phyloP scores from a whole-genome alignment of 2,797 vertebrate genomes.

The Epinephelus awoara region DNA sequence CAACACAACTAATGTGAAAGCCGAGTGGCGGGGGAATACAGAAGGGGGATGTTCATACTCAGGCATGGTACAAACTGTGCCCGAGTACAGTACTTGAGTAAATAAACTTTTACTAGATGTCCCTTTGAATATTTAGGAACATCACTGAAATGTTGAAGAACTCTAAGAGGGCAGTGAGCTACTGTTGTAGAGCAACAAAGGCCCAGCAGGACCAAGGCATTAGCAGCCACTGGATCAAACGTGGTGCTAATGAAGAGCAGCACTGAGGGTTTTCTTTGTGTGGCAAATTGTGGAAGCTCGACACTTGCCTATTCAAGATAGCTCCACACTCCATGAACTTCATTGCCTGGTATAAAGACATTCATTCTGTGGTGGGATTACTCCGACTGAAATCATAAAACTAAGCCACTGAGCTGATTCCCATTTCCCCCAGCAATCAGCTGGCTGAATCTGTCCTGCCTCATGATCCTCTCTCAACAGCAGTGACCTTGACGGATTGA shows the following conservation, averaged over 20 bases:
- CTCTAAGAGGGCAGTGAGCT: not conserved
- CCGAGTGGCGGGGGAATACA: too few species aligned
- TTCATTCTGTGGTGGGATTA: slow-evolving; percentile 69
- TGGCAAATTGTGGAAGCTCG: slow-evolving; percentile 35
- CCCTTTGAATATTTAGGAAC: slow-evolving; percentile 13
- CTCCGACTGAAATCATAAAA: slow-evolving; percentile 72
- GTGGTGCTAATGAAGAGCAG: slow-evolving; percentile 40
- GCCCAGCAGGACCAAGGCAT: slow-evolving; percentile 8
- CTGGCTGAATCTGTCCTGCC: slow-evolving; percentile 62
- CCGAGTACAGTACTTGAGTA: too few species aligned
- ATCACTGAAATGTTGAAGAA: not conserved
- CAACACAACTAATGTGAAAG: too few species aligned
- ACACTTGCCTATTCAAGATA: slow-evolving; percentile 56
- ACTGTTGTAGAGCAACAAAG: slow-evolving; percentile 2
- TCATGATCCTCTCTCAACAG: slow-evolving; percentile 62
- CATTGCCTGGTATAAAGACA: slow-evolving; percentile 57
- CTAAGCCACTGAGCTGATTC: slow-evolving; percentile 77
- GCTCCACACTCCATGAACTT: slow-evolving; percentile 59
- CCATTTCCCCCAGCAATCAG: slow-evolving; percentile 72
- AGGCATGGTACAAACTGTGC: too few species aligned
- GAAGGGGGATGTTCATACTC: too few species aligned
- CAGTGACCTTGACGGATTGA: slow-evolving; percentile 74
- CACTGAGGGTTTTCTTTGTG: slow-evolving; percentile 25
- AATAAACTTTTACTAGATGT: not conserved
- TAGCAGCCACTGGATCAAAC: slow-evolving; percentile 40